These are phyloP conservation scores for Tanypteryx hageni DNA, from an alignment of 2,888 invertebrate genomes.

Conservation along the genomic window DNA sequence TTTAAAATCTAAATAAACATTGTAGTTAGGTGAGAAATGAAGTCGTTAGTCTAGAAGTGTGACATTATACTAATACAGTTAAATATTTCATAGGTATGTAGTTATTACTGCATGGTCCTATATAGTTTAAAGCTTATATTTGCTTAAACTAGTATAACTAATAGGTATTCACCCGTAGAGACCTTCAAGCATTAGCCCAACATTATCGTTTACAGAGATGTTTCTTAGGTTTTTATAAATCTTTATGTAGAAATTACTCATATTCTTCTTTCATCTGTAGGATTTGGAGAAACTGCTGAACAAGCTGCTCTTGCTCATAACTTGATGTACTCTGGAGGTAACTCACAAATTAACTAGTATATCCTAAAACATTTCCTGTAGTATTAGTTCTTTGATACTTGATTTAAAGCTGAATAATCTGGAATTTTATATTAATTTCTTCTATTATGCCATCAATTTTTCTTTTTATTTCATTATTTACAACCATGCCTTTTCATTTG, in stretches of 20 bases:
- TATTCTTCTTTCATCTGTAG: slow-evolving; percentile 75
- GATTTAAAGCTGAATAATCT: background rate
- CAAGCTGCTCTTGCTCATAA: slow-evolving; percentile 91
- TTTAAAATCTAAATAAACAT: background rate
- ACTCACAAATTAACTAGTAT: slow-evolving; percentile 66
- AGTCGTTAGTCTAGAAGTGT: background rate
- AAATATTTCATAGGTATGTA: background rate
- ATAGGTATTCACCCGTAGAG: background rate
- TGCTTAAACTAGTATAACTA: background rate
- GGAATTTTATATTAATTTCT: background rate
- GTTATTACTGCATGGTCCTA: background rate
- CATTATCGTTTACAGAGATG: slow-evolving; percentile 57
- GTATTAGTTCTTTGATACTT: background rate
- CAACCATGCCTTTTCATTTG: background rate
- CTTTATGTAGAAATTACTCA: slow-evolving; percentile 65
- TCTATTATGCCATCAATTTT: background rate
- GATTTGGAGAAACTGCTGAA: slow-evolving; percentile 87
- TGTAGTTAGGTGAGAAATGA: background rate
- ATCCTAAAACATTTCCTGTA: background rate
- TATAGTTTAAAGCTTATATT: background rate
- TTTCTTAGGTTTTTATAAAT: slow-evolving; percentile 64
- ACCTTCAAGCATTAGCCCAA: slow-evolving; percentile 9
- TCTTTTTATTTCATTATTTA: background rate
- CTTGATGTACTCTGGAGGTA: slow-evolving; percentile 90
- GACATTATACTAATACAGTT: background rate